Evolutionary conservation across 1,140 invertebrate genomes (phyloP), one percentile per base, ranked within the genome.

Genomic region (Hylaeus anthracinus): DNA sequence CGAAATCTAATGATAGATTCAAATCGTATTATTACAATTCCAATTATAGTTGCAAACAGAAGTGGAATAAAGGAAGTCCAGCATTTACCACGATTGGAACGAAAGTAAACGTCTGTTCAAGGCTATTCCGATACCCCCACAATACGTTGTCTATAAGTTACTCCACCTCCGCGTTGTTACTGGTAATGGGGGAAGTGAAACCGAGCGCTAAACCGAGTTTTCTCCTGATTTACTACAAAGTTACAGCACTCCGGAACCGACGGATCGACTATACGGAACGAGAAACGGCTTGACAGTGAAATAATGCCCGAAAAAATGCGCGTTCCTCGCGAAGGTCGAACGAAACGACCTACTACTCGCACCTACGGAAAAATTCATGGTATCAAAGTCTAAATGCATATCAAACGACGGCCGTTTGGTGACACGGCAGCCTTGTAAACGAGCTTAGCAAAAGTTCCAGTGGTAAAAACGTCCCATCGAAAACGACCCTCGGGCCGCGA

Each of bases 231-330:
- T 26, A 26, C 26, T 26, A 26, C 26, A 26, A 26, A 26, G 26
- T 15, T 26, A 26, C 65, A 45, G 26, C 3, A 9, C 26, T 3
- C 37, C 8, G 3, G 61, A 14, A 63, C 39, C 37, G n/a, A 37
- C 0, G 9, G 26, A 66, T n/a, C 8, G 75, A 12, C 55, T 51
- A 45, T 81, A 82, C 39, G n/a, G 14, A 37, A 63, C 67, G 67
- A 61, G 56, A 63, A 78, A 72, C 48, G 76, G n/a, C 76, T 26
- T 14, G 39, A 53, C 41, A 8, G 45, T 63, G 67, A 85, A 88
- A 85, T 90, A 90, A 90, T 90, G 90, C 88, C 85, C 88, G 61
- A 79, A 86, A 87, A 86, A 84, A 86, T 80, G 77, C 84, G 72
- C 70, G 53, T 74, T 41, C 63, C 56, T 83, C 66, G 75, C 39